Evolutionary conservation across 2,113 vertebrate species (phyloP).

Genomic region (Bubalus kerabau): DNA sequence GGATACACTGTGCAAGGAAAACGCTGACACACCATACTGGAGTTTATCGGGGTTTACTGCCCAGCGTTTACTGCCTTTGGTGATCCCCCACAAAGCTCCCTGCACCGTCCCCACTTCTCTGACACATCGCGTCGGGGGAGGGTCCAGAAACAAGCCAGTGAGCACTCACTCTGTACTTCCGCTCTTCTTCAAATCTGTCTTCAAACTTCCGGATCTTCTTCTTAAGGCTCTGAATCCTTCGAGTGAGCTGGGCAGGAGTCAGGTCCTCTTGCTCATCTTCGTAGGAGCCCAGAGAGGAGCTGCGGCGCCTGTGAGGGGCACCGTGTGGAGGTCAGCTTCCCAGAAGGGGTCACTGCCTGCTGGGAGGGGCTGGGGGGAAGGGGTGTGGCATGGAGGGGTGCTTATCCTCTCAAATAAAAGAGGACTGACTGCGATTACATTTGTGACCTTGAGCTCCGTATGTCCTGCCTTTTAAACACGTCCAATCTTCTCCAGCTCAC

Average conservation of each 20-base stretch:
- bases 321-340: not conserved
- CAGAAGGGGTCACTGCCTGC: not conserved
- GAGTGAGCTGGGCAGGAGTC: constrained; percentile 92
- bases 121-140: not conserved
- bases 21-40: too few relatives aligned
- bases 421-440: not conserved
- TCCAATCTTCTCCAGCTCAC: not conserved
- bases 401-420: not conserved
- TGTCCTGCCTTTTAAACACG: not conserved
- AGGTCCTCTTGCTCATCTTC: constrained; percentile 92
- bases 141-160: fast-evolving
- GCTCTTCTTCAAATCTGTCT: constrained; percentile 95
- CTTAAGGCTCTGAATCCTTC: constrained; percentile 94
- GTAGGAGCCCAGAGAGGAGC: constrained; percentile 93
- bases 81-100: not conserved
- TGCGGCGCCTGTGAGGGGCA: constrained; percentile 83
- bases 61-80: not conserved
- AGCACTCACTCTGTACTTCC: constrained; percentile 92
- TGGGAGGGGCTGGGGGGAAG: not conserved
- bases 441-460: not conserved
- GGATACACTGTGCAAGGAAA: not conserved
- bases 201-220: constrained; percentile 97
- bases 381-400: not conserved
- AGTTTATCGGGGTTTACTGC: not conserved
- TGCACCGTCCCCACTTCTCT: not conserved